Evolutionary conservation across 2,888 invertebrate genomes (phyloP), one percentile per base, ranked within the genome.

Genomic region (Agrotis segetum): DNA sequence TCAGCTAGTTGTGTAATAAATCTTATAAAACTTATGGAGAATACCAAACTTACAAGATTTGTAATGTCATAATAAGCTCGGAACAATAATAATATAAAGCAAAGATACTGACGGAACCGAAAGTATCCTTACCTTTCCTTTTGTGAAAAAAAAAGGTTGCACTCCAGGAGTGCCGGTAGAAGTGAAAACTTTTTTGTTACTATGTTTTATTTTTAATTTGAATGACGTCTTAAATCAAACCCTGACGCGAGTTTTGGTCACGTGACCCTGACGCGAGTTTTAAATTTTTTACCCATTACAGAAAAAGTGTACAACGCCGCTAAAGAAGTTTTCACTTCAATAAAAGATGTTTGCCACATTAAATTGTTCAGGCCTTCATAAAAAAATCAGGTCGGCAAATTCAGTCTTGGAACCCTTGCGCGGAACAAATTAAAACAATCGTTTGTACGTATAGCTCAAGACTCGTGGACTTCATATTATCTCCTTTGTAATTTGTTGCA

Each of bases 21-120:
- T 89, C 89, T 87, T 86, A 71, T 79, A 76, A 84, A 87, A 87
- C 74, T 85, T 84, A 80, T 71, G 80, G 69, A 52, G 63, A 70
- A 70, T 66, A 77, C 66, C 50, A 19, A 78, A 78, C 73, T 84
- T 78, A 63, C 44, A 55, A 81, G 67, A 83, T 83, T 85, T 85
- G 72, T 74, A 83, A 80, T 74, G 69, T 80, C 83, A 77, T 77
- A 81, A 73, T 78, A 69, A 65, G 69, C 46, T 76, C 40, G 67
- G 63, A 78, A 66, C 56, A 79, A 69, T 49, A 77, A 75, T 76
- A 73, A 84, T 81, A 65, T 72, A 79, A 70, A 74, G 71, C 78
- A 73, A 81, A 67, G 63, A 61, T 55, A 58, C 60, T 49, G 56
- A 47, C 19, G 34, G 29, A 59, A 67, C 21, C 60, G 24, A 69